Conservation (phyloP, 1,140 invertebrate species). For the Drosophila dunni region DNA sequence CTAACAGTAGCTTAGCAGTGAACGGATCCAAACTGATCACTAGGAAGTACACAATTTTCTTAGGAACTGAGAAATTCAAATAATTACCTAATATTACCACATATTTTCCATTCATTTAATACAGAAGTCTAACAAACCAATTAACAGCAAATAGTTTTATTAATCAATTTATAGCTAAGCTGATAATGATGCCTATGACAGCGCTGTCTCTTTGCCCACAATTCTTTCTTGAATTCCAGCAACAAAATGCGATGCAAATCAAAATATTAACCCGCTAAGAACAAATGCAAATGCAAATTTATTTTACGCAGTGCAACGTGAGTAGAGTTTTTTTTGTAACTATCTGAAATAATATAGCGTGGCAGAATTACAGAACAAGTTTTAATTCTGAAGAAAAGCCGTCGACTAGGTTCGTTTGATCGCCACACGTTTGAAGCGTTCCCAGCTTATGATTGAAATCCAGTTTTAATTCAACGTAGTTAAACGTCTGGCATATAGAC, state of each 20-base stretch:
- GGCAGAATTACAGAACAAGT: slow-evolving; percentile 11
- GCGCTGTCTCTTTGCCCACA: too few species aligned
- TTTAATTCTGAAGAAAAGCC: slow-evolving; percentile 33
- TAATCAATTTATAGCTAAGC: slow-evolving; percentile 4
- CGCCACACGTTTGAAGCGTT: not conserved
- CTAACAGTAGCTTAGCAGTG: too few species aligned
- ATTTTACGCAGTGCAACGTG: slow-evolving; percentile 33
- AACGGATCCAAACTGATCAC: not conserved
- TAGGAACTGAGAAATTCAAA: too few species aligned
- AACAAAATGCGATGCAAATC: slow-evolving; percentile 13
- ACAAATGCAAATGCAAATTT: slow-evolving; percentile 19
- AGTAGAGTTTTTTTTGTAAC: slow-evolving; percentile 4
- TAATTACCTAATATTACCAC: too few species aligned
- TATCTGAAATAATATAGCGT: slow-evolving; percentile 3
- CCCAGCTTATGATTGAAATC: slow-evolving; percentile 12
- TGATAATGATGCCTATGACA: not conserved
- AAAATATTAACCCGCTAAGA: not conserved
- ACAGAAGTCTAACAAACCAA: not conserved
- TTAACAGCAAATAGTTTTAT: not conserved
- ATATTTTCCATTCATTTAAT: too few species aligned
- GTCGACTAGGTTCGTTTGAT: not conserved
- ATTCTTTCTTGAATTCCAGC: slow-evolving; percentile 20
- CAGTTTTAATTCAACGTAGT: slow-evolving; percentile 37
- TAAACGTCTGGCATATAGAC: not conserved
- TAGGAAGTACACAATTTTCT: not conserved